Percentiles rank a stretch among this genome's conserved stretches.
Evolutionary conservation across 2,113 vertebrate species (phyloP).

Genomic region (Microtus ochrogaster): DNA sequence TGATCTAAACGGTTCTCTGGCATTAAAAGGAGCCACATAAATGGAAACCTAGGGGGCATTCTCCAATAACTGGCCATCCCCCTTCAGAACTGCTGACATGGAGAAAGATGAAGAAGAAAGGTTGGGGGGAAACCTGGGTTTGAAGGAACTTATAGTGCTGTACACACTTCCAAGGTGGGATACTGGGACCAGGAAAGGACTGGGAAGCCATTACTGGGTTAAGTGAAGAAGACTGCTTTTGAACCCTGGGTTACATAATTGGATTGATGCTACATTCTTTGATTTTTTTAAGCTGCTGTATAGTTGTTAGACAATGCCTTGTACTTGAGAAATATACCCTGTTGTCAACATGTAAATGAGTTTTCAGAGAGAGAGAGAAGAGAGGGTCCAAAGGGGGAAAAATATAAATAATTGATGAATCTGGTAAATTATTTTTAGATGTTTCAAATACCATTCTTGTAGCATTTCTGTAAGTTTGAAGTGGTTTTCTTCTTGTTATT

Average conservation of each 20-base stretch:
- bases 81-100: neutral
- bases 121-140: neutral
- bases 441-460: neutral
- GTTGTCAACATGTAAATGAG: neutral
- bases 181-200: neutral
- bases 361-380: neutral
- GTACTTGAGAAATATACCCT: neutral
- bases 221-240: neutral
- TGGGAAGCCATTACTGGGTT: neutral
- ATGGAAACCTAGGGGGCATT: neutral
- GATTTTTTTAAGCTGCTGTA: neutral
- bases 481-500: neutral
- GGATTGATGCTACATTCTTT: neutral
- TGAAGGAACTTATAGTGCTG: neutral
- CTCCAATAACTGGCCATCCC: neutral
- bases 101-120: neutral
- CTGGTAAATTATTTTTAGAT: constrained; percentile 16
- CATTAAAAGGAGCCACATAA: neutral
- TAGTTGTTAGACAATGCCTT: neutral
- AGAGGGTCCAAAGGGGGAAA: neutral
- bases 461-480: constrained; percentile 18
- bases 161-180: neutral
- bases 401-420: neutral
- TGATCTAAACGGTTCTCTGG: neutral
- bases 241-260: neutral